Evolutionary conservation across 2,797 vertebrate species (phyloP), one percentile per base, ranked within the genome.

Genomic region (Eulemur albifrons): DNA sequence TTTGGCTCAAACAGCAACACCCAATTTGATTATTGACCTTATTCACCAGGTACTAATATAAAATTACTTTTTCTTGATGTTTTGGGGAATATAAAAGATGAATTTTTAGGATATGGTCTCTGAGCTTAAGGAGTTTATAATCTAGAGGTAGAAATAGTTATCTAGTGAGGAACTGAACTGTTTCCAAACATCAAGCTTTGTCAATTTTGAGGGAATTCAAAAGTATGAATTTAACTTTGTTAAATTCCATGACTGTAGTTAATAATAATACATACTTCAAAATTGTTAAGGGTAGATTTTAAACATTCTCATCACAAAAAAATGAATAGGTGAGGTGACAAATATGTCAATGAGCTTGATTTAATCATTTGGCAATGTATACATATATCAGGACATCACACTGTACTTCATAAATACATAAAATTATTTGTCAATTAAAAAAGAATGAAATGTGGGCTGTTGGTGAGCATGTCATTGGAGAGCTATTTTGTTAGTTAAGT

Each of bases 181-280:
- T 75, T 93, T 80, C 30, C 35, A 80, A 75, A 92, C 96, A 72
- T 88, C 40, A 91, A 61, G 5, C 67, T 90, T 85, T 88, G 23
- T 79, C 32, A 40, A 5, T 52, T 35, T 87, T 75, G 12, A 93
- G 2, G 12, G 2, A 30, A 84, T 67, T 92, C 43, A 40, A 67
- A 97, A 90, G 9, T 57, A 54, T 50, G 27, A 85, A 2, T 13
- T 69, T 45, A 35, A 52, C 13, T 40, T 59, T 79, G 81, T 80
- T 23, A 75, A 40, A 75, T 61, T 57, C 40, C 13, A 76, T 4
- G 50, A 35, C 23, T 18, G 17, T 38, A 61, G 59, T 81, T 67
- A 81, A 90, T 40, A 23, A 21, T 57, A 50, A 85, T 59, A 4
- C 38, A 6, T n/a, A 40, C 73, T 90, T 81, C 50, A 38, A 81